phyloP scores from a whole-genome alignment of 2,888 invertebrate genomes.

The Dromius quadrimaculatus region DNA sequence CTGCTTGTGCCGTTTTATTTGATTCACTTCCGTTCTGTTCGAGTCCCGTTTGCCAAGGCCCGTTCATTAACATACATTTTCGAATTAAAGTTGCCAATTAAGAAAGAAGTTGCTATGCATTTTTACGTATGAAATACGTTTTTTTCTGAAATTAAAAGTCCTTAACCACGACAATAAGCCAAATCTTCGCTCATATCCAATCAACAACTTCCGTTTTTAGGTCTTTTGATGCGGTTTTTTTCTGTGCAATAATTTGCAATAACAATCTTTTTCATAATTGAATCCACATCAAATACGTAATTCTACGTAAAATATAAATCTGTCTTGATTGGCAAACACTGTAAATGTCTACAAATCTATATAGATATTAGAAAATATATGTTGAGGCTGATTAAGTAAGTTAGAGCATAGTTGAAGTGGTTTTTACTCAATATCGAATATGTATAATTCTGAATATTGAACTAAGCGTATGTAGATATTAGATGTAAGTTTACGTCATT shows the following conservation, averaged over 20 bases:
- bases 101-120: too few species aligned
- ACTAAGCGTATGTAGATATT: conserved; percentile 53
- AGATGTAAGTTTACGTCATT: conserved; percentile 50
- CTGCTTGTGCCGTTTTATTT: conserved; percentile 15
- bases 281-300: neutral
- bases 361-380: conserved; percentile 55
- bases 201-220: too few species aligned
- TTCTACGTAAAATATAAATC: neutral
- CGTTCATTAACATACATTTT: conserved; percentile 26
- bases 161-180: too few species aligned
- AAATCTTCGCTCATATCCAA: too few species aligned
- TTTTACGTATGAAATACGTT: neutral
- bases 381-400: conserved; percentile 61
- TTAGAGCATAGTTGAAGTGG: conserved; percentile 56
- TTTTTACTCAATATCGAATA: conserved; percentile 57
- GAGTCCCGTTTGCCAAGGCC: conserved; percentile 10
- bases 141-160: conserved; percentile 3
- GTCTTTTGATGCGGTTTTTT: too few species aligned
- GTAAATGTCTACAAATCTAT: conserved; percentile 41
- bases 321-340: conserved; percentile 30
- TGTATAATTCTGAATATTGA: conserved; percentile 54
- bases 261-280: neutral
- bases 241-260: too few species aligned
- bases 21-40: conserved; percentile 1
- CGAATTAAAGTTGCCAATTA: conserved; percentile 31